Conservation (phyloP, 2,888 invertebrate species). For the Tridacna crocea region DNA sequence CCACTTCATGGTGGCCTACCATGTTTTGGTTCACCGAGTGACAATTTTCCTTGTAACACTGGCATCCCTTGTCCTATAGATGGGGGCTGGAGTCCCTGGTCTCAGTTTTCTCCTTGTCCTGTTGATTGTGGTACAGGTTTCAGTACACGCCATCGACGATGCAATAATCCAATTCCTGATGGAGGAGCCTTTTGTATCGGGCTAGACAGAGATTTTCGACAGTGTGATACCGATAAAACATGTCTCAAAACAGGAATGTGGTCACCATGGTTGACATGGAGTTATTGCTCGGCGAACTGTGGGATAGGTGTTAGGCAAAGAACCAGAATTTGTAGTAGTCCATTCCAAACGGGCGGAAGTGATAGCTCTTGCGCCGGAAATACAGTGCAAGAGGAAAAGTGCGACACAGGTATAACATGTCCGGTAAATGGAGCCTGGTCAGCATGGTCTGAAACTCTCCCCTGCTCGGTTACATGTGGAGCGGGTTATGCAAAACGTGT, state of each 20-base stretch:
- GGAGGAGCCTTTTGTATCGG: conserved; percentile 51
- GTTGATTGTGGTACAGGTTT: conserved; percentile 46
- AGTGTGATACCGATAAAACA: conserved; percentile 23
- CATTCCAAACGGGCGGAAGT: conserved; percentile 30
- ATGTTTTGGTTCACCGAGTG: conserved; percentile 40
- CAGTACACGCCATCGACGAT: conserved; percentile 30
- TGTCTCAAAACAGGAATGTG: conserved; percentile 39
- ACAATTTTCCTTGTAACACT: conserved; percentile 43
- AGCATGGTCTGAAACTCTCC: conserved; percentile 17
- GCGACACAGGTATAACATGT: conserved; percentile 35
- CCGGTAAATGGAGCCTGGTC: conserved; percentile 43
- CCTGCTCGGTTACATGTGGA: conserved; percentile 38
- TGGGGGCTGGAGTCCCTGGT: conserved; percentile 57
- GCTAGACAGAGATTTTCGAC: conserved; percentile 14
- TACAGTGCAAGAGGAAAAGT: conserved; percentile 12
- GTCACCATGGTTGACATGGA: conserved; percentile 28
- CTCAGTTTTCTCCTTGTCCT: conserved; percentile 35
- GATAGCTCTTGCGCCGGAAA: conserved; percentile 24
- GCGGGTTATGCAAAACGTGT: conserved; percentile 13
- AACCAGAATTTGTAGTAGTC: conserved; percentile 34
- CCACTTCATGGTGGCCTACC: conserved; percentile 47
- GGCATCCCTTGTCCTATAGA: conserved; percentile 42
- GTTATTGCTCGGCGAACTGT: conserved; percentile 24
- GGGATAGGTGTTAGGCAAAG: conserved; percentile 27
- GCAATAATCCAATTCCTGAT: conserved; percentile 50